Conservation (phyloP, 1,140 invertebrate genomes). For the Lasaia peninsularis region DNA sequence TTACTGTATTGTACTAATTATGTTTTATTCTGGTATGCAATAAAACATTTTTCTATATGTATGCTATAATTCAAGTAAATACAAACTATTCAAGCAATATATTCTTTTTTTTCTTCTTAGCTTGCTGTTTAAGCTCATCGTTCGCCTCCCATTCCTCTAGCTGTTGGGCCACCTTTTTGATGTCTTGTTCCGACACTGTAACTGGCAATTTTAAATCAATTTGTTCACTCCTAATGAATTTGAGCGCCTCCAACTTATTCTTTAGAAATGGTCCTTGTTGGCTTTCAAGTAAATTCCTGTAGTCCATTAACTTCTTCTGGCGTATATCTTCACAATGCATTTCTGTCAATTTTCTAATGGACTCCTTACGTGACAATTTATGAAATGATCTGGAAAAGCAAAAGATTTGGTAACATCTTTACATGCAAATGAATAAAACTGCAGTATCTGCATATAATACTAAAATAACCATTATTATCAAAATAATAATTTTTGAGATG, state of each 20-base stretch:
- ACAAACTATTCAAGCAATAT: conserved; percentile 21
- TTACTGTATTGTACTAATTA: too few relatives aligned
- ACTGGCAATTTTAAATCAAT: conserved; percentile 79
- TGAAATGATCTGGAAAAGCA: conserved; percentile 55
- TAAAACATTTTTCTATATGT: not conserved
- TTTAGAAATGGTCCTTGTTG: conserved; percentile 83
- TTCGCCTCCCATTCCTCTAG: conserved; percentile 66
- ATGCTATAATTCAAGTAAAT: not conserved
- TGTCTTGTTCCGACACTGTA: conserved; percentile 82
- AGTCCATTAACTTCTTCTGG: conserved; percentile 80
- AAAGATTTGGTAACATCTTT: not conserved
- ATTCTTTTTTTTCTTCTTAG: conserved; percentile 56
- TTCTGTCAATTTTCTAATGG: conserved; percentile 80
- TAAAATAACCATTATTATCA: too few relatives aligned
- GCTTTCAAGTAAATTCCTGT: conserved; percentile 79
- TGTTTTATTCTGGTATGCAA: too few relatives aligned
- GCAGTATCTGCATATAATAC: too few relatives aligned
- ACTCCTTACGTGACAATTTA: conserved; percentile 82
- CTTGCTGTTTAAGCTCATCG: conserved; percentile 57
- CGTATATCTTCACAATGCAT: conserved; percentile 83
- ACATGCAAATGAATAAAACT: not conserved
- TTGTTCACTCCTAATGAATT: conserved; percentile 85
- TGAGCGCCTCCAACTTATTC: conserved; percentile 80
- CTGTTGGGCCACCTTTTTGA: conserved; percentile 78
- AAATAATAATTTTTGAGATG: too few relatives aligned